These are phyloP conservation scores for Enteromius anoplus DNA, from an alignment of 2,797 vertebrate genomes.

Conservation along the genomic window DNA sequence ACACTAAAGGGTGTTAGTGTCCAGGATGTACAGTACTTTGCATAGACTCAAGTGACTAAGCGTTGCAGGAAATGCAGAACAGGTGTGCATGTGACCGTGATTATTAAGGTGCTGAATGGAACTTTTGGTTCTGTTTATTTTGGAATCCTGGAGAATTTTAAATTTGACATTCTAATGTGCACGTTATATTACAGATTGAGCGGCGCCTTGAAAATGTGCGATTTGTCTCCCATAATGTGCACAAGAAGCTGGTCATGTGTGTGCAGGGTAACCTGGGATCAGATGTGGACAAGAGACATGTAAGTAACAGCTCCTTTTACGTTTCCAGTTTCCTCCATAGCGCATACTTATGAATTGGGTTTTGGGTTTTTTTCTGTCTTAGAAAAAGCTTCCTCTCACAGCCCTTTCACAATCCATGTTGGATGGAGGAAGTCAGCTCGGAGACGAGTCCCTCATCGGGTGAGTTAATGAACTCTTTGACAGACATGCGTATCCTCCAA, in stretches of 20 bases:
- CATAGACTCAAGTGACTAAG: background rate
- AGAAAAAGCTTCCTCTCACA: constrained; percentile 94
- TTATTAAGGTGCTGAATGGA: background rate
- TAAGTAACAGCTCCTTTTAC: constrained; percentile 60
- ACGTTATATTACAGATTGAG: constrained; percentile 82
- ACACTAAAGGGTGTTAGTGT: constrained; percentile 20
- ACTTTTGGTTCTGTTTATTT: background rate
- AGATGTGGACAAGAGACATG: constrained; percentile 91
- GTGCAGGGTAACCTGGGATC: constrained; percentile 90
- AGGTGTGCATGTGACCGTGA: constrained; percentile 12
- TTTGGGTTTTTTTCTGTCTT: constrained; percentile 47
- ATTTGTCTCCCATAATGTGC: constrained; percentile 87
- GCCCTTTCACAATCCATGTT: constrained; percentile 89
- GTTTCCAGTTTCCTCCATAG: background rate
- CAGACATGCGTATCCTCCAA: background rate
- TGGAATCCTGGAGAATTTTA: background rate
- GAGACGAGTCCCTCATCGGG: constrained; percentile 90
- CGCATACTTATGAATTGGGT: constrained; percentile 42
- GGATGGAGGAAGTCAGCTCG: constrained; percentile 86
- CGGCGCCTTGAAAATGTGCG: constrained; percentile 89
- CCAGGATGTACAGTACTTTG: background rate
- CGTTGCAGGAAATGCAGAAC: background rate
- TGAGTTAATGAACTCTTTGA: constrained; percentile 68
- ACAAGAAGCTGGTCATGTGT: constrained; percentile 87
- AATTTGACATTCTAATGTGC: background rate